A percentile compares a stretch with the other conserved stretches of the same genome.
These are phyloP conservation scores for Oryzias dopingdopingensis DNA, from an alignment of 2,797 vertebrate genomes.

Conservation along the genomic window DNA sequence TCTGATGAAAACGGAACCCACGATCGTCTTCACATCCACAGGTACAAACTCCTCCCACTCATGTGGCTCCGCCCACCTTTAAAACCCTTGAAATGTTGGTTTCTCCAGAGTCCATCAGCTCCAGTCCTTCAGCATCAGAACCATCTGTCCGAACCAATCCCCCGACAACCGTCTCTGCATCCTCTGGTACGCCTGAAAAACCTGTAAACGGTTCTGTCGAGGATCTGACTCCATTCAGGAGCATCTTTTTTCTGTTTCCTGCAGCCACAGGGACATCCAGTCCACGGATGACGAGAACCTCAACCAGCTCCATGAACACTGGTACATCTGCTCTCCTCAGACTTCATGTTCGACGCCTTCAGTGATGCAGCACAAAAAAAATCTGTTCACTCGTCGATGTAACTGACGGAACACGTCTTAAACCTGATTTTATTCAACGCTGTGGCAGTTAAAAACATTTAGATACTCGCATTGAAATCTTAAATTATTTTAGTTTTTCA, in stretches of 20 bases:
- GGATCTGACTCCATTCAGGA: neutral
- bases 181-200: conserved; percentile 1
- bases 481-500: no score
- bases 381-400: no score
- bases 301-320: no score
- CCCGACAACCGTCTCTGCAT: neutral
- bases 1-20: neutral
- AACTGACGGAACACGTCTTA: no score
- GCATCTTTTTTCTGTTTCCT: neutral
- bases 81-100: neutral
- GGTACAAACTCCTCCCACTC: conserved; percentile 3
- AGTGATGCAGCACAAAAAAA: no score
- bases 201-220: neutral
- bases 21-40: neutral
- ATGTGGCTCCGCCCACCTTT: neutral
- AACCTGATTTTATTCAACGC: no score
- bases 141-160: neutral
- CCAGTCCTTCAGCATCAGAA: conserved; percentile 10
- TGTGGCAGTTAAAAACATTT: no score
- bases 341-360: no score
- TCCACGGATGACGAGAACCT: neutral
- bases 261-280: neutral
- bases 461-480: no score
- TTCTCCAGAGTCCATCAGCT: neutral
- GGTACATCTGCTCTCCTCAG: no score